These are phyloP conservation scores for Anomalospiza imberbis DNA, from an alignment of 2,797 vertebrate species.

Conservation along the genomic window DNA sequence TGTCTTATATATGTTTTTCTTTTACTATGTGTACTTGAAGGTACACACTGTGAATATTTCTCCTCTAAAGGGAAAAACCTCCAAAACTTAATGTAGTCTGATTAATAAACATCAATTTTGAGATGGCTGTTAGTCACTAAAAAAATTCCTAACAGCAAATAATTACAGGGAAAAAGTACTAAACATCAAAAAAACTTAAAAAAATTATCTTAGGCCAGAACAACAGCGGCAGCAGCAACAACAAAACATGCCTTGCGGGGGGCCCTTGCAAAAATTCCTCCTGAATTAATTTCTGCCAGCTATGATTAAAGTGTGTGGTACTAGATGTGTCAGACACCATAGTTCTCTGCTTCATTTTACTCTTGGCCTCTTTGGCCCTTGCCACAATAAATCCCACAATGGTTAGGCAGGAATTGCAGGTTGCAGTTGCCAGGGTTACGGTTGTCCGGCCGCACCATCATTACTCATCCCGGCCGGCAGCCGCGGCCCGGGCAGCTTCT, in stretches of 20 bases:
- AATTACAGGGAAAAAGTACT: background rate
- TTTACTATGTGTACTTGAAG: background rate
- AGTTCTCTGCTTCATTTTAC: constrained; percentile 75
- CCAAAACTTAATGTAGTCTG: background rate
- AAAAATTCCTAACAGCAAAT: background rate
- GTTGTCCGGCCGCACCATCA: constrained; percentile 72
- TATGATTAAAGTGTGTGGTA: constrained; percentile 73
- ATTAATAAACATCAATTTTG: background rate
- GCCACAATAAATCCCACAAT: constrained; percentile 77
- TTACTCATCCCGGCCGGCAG: constrained; percentile 70
- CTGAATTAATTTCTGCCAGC: constrained; percentile 79
- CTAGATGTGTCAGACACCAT: constrained; percentile 76
- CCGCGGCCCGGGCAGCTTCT: background rate
- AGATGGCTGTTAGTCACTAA: background rate
- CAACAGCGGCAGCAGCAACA: background rate
- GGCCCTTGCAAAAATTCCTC: constrained; percentile 62
- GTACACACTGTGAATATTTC: background rate
- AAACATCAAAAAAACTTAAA: background rate
- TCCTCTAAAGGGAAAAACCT: background rate
- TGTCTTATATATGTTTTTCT: background rate
- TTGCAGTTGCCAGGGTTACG: constrained; percentile 83
- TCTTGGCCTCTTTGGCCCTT: constrained; percentile 75
- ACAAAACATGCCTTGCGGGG: background rate
- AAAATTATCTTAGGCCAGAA: background rate
- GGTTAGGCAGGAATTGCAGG: constrained; percentile 74